phyloP scores from a whole-genome alignment of 2,113 vertebrate genomes.

The Rostratula benghalensis region DNA sequence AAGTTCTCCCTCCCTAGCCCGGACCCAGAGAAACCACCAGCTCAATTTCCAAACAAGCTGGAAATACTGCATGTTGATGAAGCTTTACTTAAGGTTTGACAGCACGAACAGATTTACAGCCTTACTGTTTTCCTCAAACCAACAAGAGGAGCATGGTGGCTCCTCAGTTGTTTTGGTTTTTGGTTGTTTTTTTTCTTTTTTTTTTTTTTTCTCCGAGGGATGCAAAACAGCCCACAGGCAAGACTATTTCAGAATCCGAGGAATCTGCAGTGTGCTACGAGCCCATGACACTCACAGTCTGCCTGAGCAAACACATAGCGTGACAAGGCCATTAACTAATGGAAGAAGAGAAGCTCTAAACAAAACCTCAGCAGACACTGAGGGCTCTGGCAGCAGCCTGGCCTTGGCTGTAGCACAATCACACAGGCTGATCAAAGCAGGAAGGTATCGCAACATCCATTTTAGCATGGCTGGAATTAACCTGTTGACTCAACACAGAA shows the following conservation, averaged over 20 bases:
- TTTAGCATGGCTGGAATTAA: neutral
- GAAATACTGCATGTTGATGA: neutral
- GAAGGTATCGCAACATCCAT: neutral
- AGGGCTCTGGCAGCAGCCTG: neutral
- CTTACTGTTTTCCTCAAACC: neutral
- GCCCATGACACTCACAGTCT: neutral
- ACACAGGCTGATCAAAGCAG: neutral
- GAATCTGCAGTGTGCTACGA: neutral
- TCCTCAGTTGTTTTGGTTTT: neutral
- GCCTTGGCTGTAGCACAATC: neutral
- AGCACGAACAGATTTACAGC: neutral
- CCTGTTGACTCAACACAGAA: neutral
- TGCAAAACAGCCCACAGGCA: neutral
- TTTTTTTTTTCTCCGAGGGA: neutral
- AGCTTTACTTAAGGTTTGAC: neutral
- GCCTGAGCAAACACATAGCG: neutral
- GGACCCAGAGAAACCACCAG: neutral
- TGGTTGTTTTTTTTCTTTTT: no score
- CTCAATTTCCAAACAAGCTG: neutral
- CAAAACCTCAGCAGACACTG: neutral
- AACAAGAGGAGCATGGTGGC: neutral
- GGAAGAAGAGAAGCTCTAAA: conserved; percentile 27
- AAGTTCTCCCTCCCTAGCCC: neutral
- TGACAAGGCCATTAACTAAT: conserved; percentile 8
- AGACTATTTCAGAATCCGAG: neutral